Evolutionary conservation across 2,888 invertebrate species (phyloP).

Genomic region (Pandemis heparana): DNA sequence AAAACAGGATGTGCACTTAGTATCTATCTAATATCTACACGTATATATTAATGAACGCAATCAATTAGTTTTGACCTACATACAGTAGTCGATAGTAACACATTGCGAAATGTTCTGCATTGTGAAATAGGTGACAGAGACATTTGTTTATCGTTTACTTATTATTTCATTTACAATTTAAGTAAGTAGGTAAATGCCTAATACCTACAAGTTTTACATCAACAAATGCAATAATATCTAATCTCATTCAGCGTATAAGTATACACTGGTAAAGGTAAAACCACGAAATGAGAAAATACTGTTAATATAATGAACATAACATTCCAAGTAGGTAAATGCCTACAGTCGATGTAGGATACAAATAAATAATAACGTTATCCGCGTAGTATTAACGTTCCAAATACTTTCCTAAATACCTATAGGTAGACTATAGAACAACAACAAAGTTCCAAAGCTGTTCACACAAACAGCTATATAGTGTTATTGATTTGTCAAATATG

Average conservation of each 20-base stretch:
- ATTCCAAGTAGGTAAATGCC: too few species aligned
- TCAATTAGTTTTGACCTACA: slow-evolving; percentile 39
- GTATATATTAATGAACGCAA: slow-evolving; percentile 10
- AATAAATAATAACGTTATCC: too few species aligned
- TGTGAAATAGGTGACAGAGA: slow-evolving; percentile 31
- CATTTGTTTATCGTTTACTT: slow-evolving; percentile 23
- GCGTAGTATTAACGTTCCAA: too few species aligned
- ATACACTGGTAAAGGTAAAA: too few species aligned
- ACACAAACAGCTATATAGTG: not conserved
- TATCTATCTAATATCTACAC: not conserved
- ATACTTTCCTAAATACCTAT: too few species aligned
- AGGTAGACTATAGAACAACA: not conserved
- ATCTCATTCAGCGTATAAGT: too few species aligned
- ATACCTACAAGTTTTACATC: not conserved
- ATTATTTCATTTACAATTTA: slow-evolving; percentile 26
- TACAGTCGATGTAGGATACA: too few species aligned
- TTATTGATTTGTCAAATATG: slow-evolving; percentile 2
- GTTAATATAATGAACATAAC: too few species aligned
- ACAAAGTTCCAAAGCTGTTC: not conserved
- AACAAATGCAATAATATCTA: too few species aligned
- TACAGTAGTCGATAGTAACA: slow-evolving; percentile 22
- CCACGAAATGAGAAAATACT: too few species aligned
- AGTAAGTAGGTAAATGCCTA: slow-evolving; percentile 19
- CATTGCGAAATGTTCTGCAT: slow-evolving; percentile 31
- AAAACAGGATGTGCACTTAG: slow-evolving; percentile 1